These are phyloP conservation scores for Sturnus vulgaris DNA, from an alignment of 2,113 vertebrate species.

Conservation along the genomic window DNA sequence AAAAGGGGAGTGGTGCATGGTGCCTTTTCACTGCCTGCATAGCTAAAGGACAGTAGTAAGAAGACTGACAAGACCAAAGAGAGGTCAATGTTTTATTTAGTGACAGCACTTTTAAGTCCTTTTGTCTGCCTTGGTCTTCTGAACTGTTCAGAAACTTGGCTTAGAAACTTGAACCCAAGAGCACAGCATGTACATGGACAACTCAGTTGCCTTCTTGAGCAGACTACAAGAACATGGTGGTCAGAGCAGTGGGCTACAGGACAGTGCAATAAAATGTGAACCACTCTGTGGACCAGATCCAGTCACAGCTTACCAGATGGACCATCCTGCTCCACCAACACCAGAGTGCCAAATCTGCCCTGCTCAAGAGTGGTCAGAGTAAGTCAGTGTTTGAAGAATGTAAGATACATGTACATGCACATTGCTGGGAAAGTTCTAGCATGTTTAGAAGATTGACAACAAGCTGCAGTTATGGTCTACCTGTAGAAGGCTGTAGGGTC, in stretches of 20 bases:
- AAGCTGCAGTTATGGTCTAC: neutral
- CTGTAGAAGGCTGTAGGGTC: neutral
- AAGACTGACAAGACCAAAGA: neutral
- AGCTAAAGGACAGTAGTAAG: neutral
- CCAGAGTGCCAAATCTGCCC: neutral
- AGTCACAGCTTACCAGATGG: neutral
- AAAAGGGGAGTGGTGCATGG: accelerated
- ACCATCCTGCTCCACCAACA: neutral
- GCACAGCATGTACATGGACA: neutral
- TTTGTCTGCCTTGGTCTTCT: neutral
- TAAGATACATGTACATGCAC: neutral
- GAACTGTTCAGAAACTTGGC: neutral
- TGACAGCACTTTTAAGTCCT: neutral
- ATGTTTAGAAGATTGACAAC: neutral
- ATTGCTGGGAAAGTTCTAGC: neutral
- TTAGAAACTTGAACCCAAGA: neutral
- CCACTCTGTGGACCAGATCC: neutral
- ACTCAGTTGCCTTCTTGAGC: neutral
- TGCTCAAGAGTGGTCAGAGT: neutral
- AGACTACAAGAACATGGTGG: neutral
- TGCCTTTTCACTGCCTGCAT: neutral
- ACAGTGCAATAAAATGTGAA: neutral
- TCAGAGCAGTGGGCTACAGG: neutral
- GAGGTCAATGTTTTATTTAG: neutral
- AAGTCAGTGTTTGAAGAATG: neutral